Evolutionary conservation across 2,797 vertebrate genomes (phyloP), one percentile per base, ranked within the genome.

Genomic region (Muraenolepis orangiensis): DNA sequence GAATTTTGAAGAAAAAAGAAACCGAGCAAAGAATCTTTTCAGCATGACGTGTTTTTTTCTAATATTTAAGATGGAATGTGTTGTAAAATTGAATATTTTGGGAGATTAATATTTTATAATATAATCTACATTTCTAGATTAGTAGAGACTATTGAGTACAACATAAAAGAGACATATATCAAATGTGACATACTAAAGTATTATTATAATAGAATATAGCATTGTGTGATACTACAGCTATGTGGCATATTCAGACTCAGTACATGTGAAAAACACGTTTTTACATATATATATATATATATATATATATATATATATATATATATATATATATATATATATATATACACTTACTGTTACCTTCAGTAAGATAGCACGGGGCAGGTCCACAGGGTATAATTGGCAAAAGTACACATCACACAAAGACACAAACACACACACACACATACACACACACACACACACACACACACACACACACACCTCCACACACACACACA

Each of bases 51-150:
- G 76, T 78, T 71, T 61, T 82, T 85, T 88, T 83, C 66, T 81
- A 87, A 82, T 76, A 82, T 83, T 84, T 82, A 81, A 64, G 83
- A 83, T 82, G 85, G 82, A 89, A 84, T 73, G 69, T 82, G 86
- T 86, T 82, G 82, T 84, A 66, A 36, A 73, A 75, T 85, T 88
- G 89, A 87, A 80, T 83, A 86, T 89, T 93, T 93, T 94, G 88
- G 88, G 84, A 95, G 91, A 94, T 94, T 92, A 94, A 93, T 94
- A 94, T 94, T 95, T 95, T 94, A 91, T 93, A 90, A 91, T 87
- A 87, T 91, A 91, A 92, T 89, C 88, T 85, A 93, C 90, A 87
- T 93, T 95, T 94, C 88, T 93, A 94, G 93, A 93, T 89, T 90
- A 91, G 87, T 89, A 90, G 82, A 91, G 80, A 89, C 78, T 88